phyloP scores from a whole-genome alignment of 2,113 vertebrate species.

The Tragelaphus strepsiceros region DNA sequence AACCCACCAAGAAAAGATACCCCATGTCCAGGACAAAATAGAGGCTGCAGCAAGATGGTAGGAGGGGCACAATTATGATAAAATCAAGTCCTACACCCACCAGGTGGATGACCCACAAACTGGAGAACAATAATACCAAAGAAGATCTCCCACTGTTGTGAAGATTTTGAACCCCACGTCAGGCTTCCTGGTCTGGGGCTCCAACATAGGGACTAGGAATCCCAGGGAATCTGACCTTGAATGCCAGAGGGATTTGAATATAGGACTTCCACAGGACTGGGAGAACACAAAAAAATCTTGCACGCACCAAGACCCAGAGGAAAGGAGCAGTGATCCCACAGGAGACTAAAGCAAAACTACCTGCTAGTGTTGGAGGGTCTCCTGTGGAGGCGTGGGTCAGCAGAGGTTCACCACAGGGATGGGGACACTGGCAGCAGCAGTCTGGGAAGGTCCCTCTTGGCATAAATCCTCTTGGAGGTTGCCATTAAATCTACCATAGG shows the following conservation, averaged over 20 bases:
- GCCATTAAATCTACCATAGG: background rate
- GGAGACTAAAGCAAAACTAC: background rate
- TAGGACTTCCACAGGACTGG: background rate
- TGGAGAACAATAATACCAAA: background rate
- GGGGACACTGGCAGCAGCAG: background rate
- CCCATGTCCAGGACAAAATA: background rate
- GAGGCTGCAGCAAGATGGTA: background rate
- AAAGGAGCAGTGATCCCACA: background rate
- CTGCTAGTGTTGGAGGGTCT: background rate
- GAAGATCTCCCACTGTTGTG: background rate
- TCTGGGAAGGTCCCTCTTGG: background rate
- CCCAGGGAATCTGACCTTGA: background rate
- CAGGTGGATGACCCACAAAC: background rate
- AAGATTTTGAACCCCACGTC: background rate
- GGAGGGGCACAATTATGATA: background rate
- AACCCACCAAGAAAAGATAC: background rate
- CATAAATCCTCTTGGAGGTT: background rate
- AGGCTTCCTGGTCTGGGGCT: background rate
- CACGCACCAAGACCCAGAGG: background rate
- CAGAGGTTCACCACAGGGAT: background rate
- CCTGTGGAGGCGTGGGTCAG: fast-evolving
- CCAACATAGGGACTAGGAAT: background rate
- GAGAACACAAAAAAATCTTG: background rate
- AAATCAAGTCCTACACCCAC: background rate
- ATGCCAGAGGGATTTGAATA: background rate